Base-by-base conservation (phyloP, 2,888 invertebrate species). In the Celastrina argiolus region DNA sequence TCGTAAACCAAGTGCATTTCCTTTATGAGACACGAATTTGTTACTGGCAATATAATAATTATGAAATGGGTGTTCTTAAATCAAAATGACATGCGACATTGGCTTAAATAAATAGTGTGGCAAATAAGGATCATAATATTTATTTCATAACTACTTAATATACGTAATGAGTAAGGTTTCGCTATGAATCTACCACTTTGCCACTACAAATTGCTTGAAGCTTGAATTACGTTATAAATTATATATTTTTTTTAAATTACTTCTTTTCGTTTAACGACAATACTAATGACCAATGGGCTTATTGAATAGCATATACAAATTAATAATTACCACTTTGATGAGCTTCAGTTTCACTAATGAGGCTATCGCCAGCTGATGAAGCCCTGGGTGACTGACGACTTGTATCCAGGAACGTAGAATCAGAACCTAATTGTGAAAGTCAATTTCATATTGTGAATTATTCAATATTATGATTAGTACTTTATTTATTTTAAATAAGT, bases 131-230 rank as follows among this genome's bases (percentile, higher is more conserved):
- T 76, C 78, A 74, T 77, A 79, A 74, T 77, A 79, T 73, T 74
- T 82, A 80, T 81, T 76, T 80, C 70, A 74, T 79, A 74, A 79
- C 81, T 84, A 85, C 81, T 73, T 80, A 84, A 83, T 78, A 51
- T 22, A 22, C 22, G 22, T 51, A 74, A 87, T 79, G 89, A 89
- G 89, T 90, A 91, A 91, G 81, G 90, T 91, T 90, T 91, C 90
- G 90, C 90, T 85, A 87, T 89, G 90, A 91, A 85, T 88, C 88
- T 87, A 89, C 88, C 87, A 89, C 87, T 85, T 88, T 88, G 89
- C 90, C 89, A 91, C 88, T 88, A 88, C 85, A 77, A 73, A 83
- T 80, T 81, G 83, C 78, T 78, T 74, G 85, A 66, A 87, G 85
- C 84, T 83, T 82, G 78, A 78, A 78, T 22, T 26, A 51, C 51